phyloP scores from a whole-genome alignment of 1,140 invertebrate genomes.

The Drosophila pseudoananassae region DNA sequence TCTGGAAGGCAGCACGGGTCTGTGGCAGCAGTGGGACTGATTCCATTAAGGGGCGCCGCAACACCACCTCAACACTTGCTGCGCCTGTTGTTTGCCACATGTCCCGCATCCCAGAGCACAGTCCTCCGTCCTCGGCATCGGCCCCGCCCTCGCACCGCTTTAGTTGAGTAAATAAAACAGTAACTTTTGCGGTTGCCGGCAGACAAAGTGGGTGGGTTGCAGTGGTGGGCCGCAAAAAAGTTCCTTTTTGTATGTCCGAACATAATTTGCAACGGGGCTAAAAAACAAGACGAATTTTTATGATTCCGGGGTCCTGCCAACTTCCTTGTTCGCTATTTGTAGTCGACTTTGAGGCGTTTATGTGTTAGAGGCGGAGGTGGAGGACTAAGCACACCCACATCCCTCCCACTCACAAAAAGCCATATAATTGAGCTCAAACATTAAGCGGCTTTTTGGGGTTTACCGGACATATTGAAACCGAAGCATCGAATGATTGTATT shows the following conservation, averaged over 20 bases:
- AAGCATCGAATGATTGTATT: constrained; percentile 70
- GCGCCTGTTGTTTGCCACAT: constrained; percentile 47
- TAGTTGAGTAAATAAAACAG: constrained; percentile 59
- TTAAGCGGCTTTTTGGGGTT: constrained; percentile 64
- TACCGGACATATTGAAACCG: constrained; percentile 26
- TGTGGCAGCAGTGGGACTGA: constrained; percentile 26
- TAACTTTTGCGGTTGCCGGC: constrained; percentile 60
- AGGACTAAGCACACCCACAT: neutral
- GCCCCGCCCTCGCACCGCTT: neutral
- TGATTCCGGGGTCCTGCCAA: constrained; percentile 11
- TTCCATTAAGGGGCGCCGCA: constrained; percentile 55
- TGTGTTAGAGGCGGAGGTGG: constrained; percentile 6
- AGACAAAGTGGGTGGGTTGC: constrained; percentile 27
- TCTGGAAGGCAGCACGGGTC: constrained; percentile 33
- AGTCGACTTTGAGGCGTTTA: constrained; percentile 64
- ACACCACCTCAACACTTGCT: constrained; percentile 44
- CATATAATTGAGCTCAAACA: constrained; percentile 78
- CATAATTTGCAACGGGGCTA: constrained; percentile 57
- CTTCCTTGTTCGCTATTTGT: constrained; percentile 56
- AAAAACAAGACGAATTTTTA: constrained; percentile 42
- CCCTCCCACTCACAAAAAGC: constrained; percentile 45
- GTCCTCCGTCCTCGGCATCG: constrained; percentile 18
- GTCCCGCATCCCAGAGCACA: constrained; percentile 35
- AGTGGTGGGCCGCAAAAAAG: constrained; percentile 30
- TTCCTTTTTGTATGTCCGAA: constrained; percentile 51